Percentiles rank a stretch among this genome's conserved stretches.
phyloP scores from a whole-genome alignment of 2,888 invertebrate genomes.

The Hypomecis atomaria region DNA sequence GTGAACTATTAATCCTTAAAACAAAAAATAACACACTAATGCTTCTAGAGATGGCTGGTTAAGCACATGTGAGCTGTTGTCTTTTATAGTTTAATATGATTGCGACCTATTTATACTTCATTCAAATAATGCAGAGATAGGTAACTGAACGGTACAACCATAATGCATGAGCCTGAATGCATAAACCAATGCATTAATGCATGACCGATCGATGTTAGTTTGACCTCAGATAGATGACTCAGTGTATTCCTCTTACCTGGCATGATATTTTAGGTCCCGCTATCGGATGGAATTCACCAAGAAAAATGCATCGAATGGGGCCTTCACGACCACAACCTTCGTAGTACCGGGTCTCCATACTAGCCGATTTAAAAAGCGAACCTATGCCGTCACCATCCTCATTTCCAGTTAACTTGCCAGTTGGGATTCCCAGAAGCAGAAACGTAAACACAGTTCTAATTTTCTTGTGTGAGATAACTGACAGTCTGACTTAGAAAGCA shows the following conservation, averaged over 20 bases:
- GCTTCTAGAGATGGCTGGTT: no score
- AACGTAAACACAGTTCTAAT: background rate
- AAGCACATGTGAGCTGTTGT: no score
- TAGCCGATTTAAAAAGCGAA: background rate
- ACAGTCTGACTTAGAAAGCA: background rate
- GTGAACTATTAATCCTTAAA: no score
- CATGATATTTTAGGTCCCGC: conserved; percentile 94
- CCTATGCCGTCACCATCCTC: conserved; percentile 2
- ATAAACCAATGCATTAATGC: background rate
- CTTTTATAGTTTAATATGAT: no score
- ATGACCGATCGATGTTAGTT: conserved; percentile 1
- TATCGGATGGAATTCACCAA: conserved; percentile 90
- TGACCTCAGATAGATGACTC: conserved; percentile 31
- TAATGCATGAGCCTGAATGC: background rate
- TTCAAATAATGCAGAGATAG: no score
- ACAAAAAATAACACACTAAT: no score
- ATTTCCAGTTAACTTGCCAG: background rate
- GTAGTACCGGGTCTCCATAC: conserved; percentile 81
- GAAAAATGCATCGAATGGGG: conserved; percentile 92
- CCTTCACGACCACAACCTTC: conserved; percentile 89
- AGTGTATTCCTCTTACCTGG: conserved; percentile 84
- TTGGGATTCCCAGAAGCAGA: background rate
- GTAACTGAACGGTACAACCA: no score
- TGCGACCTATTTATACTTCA: no score
- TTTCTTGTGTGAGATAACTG: background rate